phyloP scores from a whole-genome alignment of 2,113 vertebrate species.

The Corythornis cristatus region DNA sequence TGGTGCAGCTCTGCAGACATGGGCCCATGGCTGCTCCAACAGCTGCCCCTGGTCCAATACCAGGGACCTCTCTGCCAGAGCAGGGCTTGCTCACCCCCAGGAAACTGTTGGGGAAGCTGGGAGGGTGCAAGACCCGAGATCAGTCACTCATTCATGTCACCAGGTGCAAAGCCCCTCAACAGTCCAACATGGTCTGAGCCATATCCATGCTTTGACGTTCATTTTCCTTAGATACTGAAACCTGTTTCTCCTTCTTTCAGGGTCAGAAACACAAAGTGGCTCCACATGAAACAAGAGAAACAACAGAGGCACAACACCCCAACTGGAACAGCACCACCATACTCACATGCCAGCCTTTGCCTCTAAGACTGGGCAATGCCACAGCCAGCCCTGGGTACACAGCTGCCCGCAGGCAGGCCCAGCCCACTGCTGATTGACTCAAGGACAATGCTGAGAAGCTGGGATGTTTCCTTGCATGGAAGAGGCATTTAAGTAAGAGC shows the following conservation, averaged over 20 bases:
- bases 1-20: neutral
- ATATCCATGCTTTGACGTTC: fast-evolving
- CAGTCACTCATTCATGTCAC: neutral
- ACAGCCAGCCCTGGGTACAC: neutral
- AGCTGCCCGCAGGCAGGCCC: neutral
- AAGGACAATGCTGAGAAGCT: neutral
- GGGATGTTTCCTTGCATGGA: neutral
- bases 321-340: neutral
- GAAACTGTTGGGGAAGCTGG: neutral
- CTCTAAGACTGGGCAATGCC: neutral
- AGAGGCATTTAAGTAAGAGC: neutral
- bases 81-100: neutral
- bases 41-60: neutral
- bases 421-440: neutral
- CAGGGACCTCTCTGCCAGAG: fast-evolving
- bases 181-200: neutral
- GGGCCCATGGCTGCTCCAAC: fast-evolving
- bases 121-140: neutral
- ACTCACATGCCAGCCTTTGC: neutral
- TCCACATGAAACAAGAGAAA: neutral
- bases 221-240: neutral
- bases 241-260: neutral
- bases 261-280: neutral
- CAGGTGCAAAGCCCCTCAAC: neutral
- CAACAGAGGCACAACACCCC: neutral